phyloP scores from a whole-genome alignment of 2,113 vertebrate species.

The Lasiurus cinereus region DNA sequence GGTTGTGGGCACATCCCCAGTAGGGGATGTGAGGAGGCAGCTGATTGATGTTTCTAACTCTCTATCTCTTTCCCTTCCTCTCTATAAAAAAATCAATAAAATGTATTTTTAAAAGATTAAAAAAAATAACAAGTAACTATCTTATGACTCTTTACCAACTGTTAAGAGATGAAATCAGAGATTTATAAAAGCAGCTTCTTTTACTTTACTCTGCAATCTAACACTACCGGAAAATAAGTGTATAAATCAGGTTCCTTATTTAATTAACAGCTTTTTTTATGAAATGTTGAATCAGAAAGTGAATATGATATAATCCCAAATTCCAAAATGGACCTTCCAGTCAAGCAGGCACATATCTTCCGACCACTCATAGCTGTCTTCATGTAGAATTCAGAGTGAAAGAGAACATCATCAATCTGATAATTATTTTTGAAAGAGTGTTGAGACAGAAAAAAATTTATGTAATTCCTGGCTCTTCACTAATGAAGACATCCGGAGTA shows the following conservation, averaged over 20 bases:
- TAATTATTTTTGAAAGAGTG: not conserved
- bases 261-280: not conserved
- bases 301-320: not conserved
- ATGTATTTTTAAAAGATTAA: no score
- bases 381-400: not conserved
- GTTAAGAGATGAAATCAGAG: not conserved
- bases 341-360: not conserved
- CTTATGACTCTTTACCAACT: not conserved
- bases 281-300: not conserved
- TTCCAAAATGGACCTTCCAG: not conserved
- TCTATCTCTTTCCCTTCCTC: no score
- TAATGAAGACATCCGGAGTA: not conserved
- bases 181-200: not conserved
- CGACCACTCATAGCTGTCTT: not conserved
- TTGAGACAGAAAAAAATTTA: not conserved
- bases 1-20: no score
- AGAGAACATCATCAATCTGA: constrained; percentile 29
- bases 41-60: no score
- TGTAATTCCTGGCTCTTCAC: not conserved
- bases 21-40: no score
- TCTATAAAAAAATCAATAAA: no score
- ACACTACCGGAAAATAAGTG: not conserved
- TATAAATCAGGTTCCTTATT: constrained; percentile 14
- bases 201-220: not conserved
- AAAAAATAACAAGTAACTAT: not conserved